Conservation (phyloP, 2,113 vertebrate genomes). For the Odontesthes bonariensis region DNA sequence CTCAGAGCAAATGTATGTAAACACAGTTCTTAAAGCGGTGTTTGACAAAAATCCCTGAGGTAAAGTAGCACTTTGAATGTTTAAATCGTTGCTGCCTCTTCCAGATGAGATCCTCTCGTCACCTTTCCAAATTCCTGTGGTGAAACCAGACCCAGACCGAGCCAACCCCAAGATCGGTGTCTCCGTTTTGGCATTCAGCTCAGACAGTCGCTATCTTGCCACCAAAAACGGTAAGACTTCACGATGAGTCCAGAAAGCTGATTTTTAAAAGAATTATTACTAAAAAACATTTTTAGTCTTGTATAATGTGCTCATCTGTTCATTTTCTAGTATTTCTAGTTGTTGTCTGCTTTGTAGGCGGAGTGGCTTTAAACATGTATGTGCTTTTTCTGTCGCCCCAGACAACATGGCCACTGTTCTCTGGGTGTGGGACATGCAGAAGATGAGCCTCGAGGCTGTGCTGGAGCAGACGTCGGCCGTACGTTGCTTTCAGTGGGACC, state of each 20-base stretch:
- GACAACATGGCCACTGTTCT: slow-evolving; percentile 89
- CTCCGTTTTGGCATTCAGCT: slow-evolving; percentile 90
- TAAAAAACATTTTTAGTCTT: background rate
- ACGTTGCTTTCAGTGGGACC: slow-evolving; percentile 93
- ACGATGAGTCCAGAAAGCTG: background rate
- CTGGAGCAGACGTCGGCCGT: slow-evolving; percentile 88
- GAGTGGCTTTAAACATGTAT: slow-evolving; percentile 7
- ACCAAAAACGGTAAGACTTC: slow-evolving; percentile 88
- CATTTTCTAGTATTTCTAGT: background rate
- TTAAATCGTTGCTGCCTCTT: slow-evolving; percentile 31
- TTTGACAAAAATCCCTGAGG: background rate
- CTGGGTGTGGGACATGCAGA: slow-evolving; percentile 95
- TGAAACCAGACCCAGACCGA: slow-evolving; percentile 90
- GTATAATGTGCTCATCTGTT: background rate
- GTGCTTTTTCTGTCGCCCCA: slow-evolving; percentile 59
- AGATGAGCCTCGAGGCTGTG: slow-evolving; percentile 86
- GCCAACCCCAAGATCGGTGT: slow-evolving; percentile 95
- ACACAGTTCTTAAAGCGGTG: background rate
- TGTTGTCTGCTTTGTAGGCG: background rate
- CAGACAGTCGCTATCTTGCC: slow-evolving; percentile 93
- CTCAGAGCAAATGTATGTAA: slow-evolving; percentile 91
- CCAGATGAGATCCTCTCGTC: slow-evolving; percentile 87
- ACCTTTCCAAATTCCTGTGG: slow-evolving; percentile 86
- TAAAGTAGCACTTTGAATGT: background rate
- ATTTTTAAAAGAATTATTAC: background rate